Base-by-base conservation (phyloP, 2,113 vertebrate genomes). In the Gila orcuttii region DNA sequence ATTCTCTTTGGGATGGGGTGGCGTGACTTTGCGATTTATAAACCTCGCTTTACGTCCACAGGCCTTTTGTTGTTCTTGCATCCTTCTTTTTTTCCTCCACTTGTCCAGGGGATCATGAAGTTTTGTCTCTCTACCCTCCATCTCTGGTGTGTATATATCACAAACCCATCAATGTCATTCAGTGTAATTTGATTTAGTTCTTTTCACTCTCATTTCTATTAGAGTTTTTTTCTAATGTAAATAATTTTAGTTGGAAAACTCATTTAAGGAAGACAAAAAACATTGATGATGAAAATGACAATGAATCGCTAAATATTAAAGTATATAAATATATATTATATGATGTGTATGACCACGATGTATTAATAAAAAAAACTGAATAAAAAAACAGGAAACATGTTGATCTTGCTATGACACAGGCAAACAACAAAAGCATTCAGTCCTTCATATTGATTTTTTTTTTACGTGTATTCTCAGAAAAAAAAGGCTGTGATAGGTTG, bases 191-290 rank as follows among this genome's bases (percentile, higher is more conserved):
- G 88, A 85, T 88, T 79, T 57, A 69, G 45, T 80, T 90, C 78
- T 89, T 91, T 91, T 89, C 83, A 90, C 93, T 92, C 78, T 90
- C 91, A 93, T 94, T 94, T 94, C 93, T 92, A 93, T 93, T 92
- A 92, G 90, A 92, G 85, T 92, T 88, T 90, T 42, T 93, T 91
- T 93, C 91, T 92, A 88, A 93, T 95, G 94, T 96, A 95, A 96
- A 95, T 95, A 95, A 91, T 93, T 94, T 92, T 93, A 94, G 92
- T 94, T 92, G 90, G 87, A 91, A 91, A 92, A 90, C 78, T 92
- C 93, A 89, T 94, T 93, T 91, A 93, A 94, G 93, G 87, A 75
- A 85, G 89, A 87, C 74, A 71, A 91, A 91, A 89, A 91, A 74
- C 81, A 88, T 87, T 90, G 90, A 92, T 90, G 90, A 92, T 90